Evolutionary conservation across 2,113 vertebrate species (phyloP).

Genomic region (Microcebus griseorufus): DNA sequence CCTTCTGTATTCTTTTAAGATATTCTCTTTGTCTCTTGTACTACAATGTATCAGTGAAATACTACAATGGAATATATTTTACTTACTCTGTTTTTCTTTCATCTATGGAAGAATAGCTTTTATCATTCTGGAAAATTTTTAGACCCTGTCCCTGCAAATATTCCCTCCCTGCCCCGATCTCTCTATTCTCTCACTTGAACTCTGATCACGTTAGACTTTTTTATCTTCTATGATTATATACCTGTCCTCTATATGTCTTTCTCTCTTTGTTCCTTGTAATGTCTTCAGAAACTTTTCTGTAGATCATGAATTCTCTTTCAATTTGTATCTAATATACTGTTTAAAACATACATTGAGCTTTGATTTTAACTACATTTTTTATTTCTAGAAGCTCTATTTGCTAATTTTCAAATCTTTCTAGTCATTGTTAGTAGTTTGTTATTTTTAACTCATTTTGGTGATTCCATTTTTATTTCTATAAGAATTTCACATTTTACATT

Average conservation of each 20-base stretch:
- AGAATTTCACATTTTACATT: background rate
- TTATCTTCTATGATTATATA: background rate
- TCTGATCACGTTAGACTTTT: background rate
- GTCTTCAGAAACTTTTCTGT: background rate
- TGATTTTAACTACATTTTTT: background rate
- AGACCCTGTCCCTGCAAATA: background rate
- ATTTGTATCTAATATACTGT: background rate
- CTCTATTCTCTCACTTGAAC: background rate
- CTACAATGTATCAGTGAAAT: background rate
- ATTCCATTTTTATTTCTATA: background rate
- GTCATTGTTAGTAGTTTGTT: background rate
- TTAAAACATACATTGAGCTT: background rate
- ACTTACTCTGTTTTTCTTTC: background rate
- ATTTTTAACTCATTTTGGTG: background rate
- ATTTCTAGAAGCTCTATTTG: slow-evolving; percentile 3
- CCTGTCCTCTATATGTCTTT: background rate
- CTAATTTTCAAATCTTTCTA: background rate
- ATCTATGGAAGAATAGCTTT: background rate
- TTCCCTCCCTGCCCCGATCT: too few relatives aligned
- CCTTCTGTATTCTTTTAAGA: background rate
- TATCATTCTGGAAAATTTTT: background rate
- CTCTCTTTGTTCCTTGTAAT: background rate
- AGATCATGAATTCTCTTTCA: background rate
- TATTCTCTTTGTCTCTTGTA: background rate
- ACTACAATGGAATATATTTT: background rate